These are phyloP conservation scores for Sisor rabdophorus DNA, from an alignment of 2,113 vertebrate species.

Conservation along the genomic window DNA sequence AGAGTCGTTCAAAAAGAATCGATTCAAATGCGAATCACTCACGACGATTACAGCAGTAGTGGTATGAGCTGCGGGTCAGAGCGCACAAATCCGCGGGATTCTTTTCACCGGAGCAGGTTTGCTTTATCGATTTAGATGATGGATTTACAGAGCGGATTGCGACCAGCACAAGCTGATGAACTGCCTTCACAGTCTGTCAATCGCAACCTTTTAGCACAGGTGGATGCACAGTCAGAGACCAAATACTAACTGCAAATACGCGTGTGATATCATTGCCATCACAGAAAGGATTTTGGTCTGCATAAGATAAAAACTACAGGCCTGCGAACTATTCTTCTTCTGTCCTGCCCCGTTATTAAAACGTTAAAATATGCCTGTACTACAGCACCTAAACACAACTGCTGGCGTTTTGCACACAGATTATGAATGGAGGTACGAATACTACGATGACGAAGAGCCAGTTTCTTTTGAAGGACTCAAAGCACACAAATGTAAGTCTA, in stretches of 20 bases:
- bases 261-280: not conserved
- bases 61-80: not conserved
- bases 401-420: constrained; percentile 65
- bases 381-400: constrained; percentile 68
- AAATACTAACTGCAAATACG: not conserved
- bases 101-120: not conserved
- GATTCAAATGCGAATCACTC: constrained; percentile 15
- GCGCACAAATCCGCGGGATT: not conserved
- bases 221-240: not conserved
- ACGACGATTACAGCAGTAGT: not conserved
- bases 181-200: not conserved
- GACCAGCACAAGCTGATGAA: not conserved
- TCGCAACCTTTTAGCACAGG: not conserved
- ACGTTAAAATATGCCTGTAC: constrained; percentile 68
- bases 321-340: not conserved
- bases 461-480: constrained; percentile 87
- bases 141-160: constrained; percentile 1
- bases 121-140: not conserved
- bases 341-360: not conserved
- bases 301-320: not conserved
- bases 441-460: constrained; percentile 81
- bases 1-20: constrained; percentile 26
- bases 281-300: not conserved
- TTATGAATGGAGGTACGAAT: constrained; percentile 88
- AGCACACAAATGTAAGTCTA: constrained; percentile 84